phyloP scores from a whole-genome alignment of 2,797 vertebrate species.

The Picus viridis region DNA sequence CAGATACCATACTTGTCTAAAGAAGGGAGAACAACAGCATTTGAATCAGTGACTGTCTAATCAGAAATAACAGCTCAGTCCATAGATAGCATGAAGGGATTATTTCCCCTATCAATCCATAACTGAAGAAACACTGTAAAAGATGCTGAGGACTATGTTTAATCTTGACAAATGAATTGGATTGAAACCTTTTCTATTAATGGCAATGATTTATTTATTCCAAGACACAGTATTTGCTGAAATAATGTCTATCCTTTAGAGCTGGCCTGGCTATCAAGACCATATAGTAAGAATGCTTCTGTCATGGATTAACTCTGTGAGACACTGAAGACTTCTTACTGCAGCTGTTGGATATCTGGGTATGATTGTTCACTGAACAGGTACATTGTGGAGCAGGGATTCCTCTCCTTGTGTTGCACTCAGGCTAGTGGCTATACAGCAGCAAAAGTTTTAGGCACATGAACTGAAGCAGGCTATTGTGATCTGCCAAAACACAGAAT shows the following conservation, averaged over 20 bases:
- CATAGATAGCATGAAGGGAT: not conserved
- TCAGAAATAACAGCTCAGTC: slow-evolving; percentile 6
- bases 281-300: not conserved
- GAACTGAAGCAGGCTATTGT: not conserved
- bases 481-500: not conserved
- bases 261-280: not conserved
- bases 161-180: not conserved
- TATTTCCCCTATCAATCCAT: not conserved
- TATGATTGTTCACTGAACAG: not conserved
- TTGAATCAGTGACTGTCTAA: not conserved
- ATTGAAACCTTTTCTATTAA: not conserved
- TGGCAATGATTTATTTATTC: not conserved
- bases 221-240: not conserved
- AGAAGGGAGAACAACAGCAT: not conserved
- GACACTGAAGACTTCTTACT: not conserved
- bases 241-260: not conserved
- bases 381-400: not conserved
- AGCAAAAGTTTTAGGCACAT: not conserved
- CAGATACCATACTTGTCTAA: slow-evolving; percentile 98
- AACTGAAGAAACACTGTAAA: not conserved
- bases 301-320: not conserved
- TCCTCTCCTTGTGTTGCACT: not conserved
- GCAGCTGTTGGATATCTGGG: not conserved
- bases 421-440: not conserved
- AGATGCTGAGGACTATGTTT: not conserved